These are phyloP conservation scores for Mesocricetus auratus DNA, from an alignment of 2,113 vertebrate species.

Conservation along the genomic window DNA sequence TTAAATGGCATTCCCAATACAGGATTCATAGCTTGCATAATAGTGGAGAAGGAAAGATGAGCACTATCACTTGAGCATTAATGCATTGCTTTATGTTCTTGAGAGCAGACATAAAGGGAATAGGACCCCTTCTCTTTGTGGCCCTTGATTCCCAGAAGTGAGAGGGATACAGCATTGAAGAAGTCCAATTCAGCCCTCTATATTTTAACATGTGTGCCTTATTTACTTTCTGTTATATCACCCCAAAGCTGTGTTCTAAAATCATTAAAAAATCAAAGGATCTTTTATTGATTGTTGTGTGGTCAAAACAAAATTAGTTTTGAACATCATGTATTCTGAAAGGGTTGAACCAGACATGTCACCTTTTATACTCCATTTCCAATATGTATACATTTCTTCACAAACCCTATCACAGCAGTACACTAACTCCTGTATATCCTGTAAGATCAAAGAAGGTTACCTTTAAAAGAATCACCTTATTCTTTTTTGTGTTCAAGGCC, in stretches of 20 bases:
- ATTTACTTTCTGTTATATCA: not conserved
- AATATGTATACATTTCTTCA: not conserved
- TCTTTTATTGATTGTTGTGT: not conserved
- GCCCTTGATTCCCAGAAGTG: not conserved
- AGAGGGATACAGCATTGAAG: not conserved
- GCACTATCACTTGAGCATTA: not conserved
- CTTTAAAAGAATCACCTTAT: constrained; percentile 14
- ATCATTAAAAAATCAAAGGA: not conserved
- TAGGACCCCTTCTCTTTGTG: too few relatives aligned
- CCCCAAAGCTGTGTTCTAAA: not conserved
- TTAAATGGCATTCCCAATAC: not conserved
- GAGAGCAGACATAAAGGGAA: not conserved
- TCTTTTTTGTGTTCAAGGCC: constrained; percentile 5
- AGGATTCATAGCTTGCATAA: not conserved
- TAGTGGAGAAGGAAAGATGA: not conserved
- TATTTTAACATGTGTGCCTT: not conserved
- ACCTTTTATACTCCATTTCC: not conserved
- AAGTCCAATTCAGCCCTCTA: not conserved
- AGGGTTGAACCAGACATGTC: fast-evolving
- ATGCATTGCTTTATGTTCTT: not conserved
- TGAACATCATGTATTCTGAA: not conserved
- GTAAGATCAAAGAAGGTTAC: not conserved
- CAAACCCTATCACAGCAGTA: not conserved
- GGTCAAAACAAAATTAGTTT: not conserved
- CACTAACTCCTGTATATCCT: not conserved